phyloP scores from a whole-genome alignment of 2,797 vertebrate genomes.

The Bryconaethiops microstoma region DNA sequence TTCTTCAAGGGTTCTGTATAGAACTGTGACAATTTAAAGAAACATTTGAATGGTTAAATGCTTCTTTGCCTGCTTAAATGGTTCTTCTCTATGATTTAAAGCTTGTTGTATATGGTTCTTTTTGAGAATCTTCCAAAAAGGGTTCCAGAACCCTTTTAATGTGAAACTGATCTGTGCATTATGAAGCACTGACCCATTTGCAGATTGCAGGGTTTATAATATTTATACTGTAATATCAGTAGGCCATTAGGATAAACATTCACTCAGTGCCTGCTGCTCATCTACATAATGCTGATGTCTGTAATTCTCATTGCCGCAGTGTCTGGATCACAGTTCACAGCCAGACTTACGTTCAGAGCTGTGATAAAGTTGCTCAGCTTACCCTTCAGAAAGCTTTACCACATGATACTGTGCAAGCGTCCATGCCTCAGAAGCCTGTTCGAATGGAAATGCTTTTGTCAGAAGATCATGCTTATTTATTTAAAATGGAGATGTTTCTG shows the following conservation, averaged over 20 bases:
- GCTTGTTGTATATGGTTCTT: too few species aligned
- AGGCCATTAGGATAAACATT: not conserved
- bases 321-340: slow-evolving; percentile 60
- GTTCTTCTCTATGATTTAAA: too few species aligned
- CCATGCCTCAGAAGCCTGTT: not conserved
- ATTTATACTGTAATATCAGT: not conserved
- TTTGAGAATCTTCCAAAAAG: too few species aligned
- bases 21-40: too few species aligned
- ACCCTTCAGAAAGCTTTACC: not conserved
- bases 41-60: too few species aligned
- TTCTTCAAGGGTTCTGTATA: too few species aligned
- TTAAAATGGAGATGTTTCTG: not conserved
- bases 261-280: slow-evolving; percentile 16
- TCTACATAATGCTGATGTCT: slow-evolving; percentile 28
- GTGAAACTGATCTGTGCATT: too few species aligned
- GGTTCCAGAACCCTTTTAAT: too few species aligned
- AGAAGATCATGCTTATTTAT: not conserved
- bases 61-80: too few species aligned
- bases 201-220: too few species aligned
- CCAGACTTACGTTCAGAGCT: slow-evolving; percentile 43
- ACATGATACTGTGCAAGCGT: not conserved
- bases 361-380: slow-evolving; percentile 70
- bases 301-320: slow-evolving; percentile 50
- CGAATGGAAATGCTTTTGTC: not conserved
- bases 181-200: not conserved